Evolutionary conservation across 2,797 vertebrate species (phyloP).

Genomic region (Sarcophilus harrisii): DNA sequence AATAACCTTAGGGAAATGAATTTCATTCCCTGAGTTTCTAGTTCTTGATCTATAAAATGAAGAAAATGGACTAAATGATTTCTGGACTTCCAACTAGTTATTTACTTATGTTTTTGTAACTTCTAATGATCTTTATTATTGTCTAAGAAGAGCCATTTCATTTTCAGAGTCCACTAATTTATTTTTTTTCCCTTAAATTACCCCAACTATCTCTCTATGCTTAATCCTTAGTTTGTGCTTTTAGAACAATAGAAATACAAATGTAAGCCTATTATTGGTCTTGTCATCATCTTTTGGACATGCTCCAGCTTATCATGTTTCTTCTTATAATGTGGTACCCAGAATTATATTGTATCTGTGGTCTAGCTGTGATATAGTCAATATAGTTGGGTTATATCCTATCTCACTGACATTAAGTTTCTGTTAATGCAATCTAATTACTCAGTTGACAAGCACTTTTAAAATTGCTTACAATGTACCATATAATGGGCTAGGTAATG

Average conservation of each 20-base stretch:
- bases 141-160: background rate
- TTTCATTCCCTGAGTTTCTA: background rate
- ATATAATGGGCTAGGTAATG: background rate
- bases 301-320: background rate
- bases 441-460: slow-evolving; percentile 32
- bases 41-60: background rate
- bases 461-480: slow-evolving; percentile 31
- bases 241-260: background rate
- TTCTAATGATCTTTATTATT: background rate
- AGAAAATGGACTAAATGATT: background rate
- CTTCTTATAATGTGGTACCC: background rate
- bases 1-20: background rate
- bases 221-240: background rate
- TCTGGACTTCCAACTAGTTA: background rate
- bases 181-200: background rate
- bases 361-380: background rate
- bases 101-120: background rate
- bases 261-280: no score
- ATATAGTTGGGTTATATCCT: background rate
- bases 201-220: background rate
- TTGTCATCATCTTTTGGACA: background rate
- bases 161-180: background rate
- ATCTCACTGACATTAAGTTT: background rate
- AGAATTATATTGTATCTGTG: background rate
- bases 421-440: background rate